Evolutionary conservation across 2,113 vertebrate species (phyloP).

Genomic region (Sylvia atricapilla): DNA sequence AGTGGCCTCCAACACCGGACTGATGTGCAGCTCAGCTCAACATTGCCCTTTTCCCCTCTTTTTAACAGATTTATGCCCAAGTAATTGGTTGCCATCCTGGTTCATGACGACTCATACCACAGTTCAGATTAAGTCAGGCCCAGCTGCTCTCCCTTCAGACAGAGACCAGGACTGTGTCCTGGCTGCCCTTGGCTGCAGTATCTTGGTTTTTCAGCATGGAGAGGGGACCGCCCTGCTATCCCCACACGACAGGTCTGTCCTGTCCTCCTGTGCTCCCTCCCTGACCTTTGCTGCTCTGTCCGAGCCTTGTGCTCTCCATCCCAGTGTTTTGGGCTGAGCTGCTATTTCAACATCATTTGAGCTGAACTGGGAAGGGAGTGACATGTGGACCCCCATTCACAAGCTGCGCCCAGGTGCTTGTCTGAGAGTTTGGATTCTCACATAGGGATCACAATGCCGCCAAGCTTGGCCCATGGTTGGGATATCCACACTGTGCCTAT

Average conservation of each 20-base stretch:
- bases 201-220: neutral
- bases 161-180: neutral
- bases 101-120: fast-evolving
- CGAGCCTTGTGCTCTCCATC: fast-evolving
- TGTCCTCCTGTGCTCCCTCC: neutral
- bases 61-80: neutral
- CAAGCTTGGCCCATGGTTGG: neutral
- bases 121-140: neutral
- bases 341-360: neutral
- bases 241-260: neutral
- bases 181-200: neutral
- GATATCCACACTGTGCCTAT: neutral
- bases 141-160: neutral
- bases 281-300: neutral
- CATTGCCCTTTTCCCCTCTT: neutral
- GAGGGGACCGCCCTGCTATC: neutral
- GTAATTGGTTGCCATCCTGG: neutral
- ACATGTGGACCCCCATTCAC: neutral
- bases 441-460: neutral
- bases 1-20: neutral
- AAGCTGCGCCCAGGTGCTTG: fast-evolving
- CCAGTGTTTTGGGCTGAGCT: neutral
- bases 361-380: neutral
- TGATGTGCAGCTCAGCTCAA: neutral
- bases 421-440: neutral